Conservation (phyloP, 2,113 vertebrate genomes). For the Speoplatyrhinus poulsoni region DNA sequence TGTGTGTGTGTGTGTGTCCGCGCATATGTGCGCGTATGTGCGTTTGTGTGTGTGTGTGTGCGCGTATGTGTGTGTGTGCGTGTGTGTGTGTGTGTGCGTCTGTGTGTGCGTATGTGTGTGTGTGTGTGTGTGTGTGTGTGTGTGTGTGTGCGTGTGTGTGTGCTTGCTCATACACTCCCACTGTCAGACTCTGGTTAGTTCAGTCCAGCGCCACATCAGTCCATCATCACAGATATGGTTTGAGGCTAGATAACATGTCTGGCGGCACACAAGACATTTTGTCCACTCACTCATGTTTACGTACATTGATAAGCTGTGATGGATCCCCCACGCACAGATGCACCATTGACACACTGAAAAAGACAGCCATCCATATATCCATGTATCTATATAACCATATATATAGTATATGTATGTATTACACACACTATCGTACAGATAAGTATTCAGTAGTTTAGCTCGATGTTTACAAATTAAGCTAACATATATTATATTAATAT, state of each 20-base stretch:
- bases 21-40: fast-evolving
- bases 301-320: conserved; percentile 78
- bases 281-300: conserved; percentile 80
- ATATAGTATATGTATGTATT: not conserved
- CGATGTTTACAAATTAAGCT: too few species aligned
- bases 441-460: not conserved
- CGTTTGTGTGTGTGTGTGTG: not conserved
- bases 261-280: conserved; percentile 76
- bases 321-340: conserved; percentile 67
- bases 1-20: conserved; percentile 3
- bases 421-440: conserved; percentile 18
- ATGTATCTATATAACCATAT: conserved; percentile 6
- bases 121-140: conserved; percentile 1
- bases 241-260: conserved; percentile 70
- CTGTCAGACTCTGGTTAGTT: conserved; percentile 64
- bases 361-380: conserved; percentile 14
- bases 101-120: too few species aligned
- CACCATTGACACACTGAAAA: not conserved
- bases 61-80: conserved; percentile 5
- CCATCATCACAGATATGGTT: conserved; percentile 75
- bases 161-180: conserved; percentile 45
- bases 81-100: conserved; percentile 1
- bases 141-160: conserved; percentile 7
- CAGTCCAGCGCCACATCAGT: conserved; percentile 72
- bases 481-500: not conserved